Percentiles rank a stretch among this genome's conserved stretches.
These are phyloP conservation scores for Slavum lentiscoides DNA, from an alignment of 2,888 invertebrate species.

Conservation along the genomic window DNA sequence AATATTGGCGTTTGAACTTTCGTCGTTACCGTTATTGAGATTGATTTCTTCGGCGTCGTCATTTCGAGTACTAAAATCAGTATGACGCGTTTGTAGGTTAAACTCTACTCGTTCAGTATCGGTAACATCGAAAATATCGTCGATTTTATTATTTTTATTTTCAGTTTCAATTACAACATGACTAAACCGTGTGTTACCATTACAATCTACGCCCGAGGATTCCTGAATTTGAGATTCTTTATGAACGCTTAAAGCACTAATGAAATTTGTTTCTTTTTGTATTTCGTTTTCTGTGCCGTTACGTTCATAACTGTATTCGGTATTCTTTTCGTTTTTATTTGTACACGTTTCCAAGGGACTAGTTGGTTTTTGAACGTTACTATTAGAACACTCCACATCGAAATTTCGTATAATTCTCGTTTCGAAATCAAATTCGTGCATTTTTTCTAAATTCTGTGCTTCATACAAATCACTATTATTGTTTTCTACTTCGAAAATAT, in stretches of 20 bases:
- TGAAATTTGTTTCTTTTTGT: background rate
- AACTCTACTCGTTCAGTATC: background rate
- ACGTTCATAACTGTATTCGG: background rate
- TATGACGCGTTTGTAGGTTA: background rate
- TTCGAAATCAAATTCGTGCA: constrained; percentile 16
- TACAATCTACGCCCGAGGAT: background rate
- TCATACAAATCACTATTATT: background rate
- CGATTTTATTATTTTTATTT: background rate
- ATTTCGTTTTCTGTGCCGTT: background rate
- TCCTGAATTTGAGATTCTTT: background rate
- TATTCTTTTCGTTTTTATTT: background rate
- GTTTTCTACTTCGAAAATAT: constrained; percentile 10
- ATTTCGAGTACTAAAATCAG: background rate
- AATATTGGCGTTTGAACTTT: background rate
- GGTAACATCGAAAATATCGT: background rate
- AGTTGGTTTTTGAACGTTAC: background rate
- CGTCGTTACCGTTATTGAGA: background rate
- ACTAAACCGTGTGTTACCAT: background rate
- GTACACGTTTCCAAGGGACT: background rate
- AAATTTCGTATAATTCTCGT: constrained; percentile 30
- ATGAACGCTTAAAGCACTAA: background rate
- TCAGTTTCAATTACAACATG: background rate
- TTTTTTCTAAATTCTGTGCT: constrained; percentile 25
- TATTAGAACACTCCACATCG: constrained; percentile 14
- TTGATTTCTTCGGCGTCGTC: background rate